Evolutionary conservation across 2,113 vertebrate genomes (phyloP).

Genomic region (Pachypanchax playfairii): DNA sequence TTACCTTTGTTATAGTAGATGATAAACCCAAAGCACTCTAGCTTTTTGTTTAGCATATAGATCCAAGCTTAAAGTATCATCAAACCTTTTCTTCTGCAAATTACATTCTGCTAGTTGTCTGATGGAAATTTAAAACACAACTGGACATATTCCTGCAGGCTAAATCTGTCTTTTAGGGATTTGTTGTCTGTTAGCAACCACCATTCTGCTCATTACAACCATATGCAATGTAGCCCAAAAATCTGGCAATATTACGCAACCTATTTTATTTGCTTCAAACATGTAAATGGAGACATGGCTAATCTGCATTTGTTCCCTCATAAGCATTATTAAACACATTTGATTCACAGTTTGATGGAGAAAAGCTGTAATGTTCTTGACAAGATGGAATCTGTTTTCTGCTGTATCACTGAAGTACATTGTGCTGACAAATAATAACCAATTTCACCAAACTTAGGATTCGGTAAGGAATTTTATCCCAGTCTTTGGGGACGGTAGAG

Average conservation of each 20-base stretch:
- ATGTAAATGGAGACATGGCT: no score
- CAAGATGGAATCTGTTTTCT: slow-evolving; percentile 46
- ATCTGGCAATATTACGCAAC: not conserved
- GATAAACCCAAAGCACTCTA: no score
- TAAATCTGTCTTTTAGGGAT: not conserved
- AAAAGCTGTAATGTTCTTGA: no score
- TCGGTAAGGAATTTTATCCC: slow-evolving; percentile 22
- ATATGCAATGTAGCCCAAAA: not conserved
- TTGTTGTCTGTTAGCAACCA: not conserved
- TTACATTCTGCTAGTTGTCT: not conserved
- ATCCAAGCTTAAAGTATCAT: no score
- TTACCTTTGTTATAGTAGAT: no score
- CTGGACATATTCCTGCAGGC: not conserved
- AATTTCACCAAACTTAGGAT: no score
- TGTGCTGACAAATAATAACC: no score
- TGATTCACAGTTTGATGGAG: no score
- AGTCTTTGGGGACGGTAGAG: slow-evolving; percentile 23
- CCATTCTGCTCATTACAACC: not conserved
- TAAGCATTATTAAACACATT: no score
- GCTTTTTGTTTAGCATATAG: no score
- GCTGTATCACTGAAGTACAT: slow-evolving; percentile 39
- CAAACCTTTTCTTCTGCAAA: not conserved
- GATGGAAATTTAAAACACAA: not conserved
- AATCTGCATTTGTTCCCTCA: no score
- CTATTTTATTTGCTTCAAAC: no score